These are phyloP conservation scores for Romanogobio albipinnatus DNA, from an alignment of 2,113 vertebrate species.

Conservation along the genomic window DNA sequence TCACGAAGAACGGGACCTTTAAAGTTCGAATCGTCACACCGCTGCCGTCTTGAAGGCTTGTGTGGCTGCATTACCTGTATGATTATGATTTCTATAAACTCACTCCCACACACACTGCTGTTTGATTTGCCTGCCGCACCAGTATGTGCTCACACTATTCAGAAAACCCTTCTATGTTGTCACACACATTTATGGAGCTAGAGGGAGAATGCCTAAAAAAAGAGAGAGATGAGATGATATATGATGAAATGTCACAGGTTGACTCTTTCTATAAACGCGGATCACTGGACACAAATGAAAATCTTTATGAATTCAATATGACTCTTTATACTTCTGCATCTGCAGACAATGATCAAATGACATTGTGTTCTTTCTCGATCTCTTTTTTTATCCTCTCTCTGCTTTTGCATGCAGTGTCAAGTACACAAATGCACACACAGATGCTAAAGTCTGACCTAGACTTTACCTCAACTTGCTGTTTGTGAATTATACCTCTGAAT, in stretches of 20 bases:
- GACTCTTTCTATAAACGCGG: neutral
- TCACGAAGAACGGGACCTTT: too few relatives aligned
- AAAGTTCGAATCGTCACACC: constrained; percentile 38
- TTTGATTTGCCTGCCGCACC: neutral
- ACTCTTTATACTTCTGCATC: constrained; percentile 20
- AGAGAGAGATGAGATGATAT: neutral
- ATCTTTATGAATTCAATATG: constrained; percentile 28
- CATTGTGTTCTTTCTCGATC: neutral
- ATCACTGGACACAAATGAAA: constrained; percentile 28
- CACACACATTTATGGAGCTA: neutral
- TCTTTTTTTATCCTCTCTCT: neutral
- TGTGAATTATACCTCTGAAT: neutral
- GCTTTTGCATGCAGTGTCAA: constrained; percentile 9
- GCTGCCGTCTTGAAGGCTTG: constrained; percentile 18
- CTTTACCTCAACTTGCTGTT: constrained; percentile 19
- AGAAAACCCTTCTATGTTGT: neutral
- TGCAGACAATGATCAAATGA: neutral
- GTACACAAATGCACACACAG: neutral
- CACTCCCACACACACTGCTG: neutral
- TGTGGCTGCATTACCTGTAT: constrained; percentile 39
- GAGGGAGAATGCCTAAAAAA: neutral
- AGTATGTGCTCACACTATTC: constrained; percentile 12
- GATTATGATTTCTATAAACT: constrained; percentile 33
- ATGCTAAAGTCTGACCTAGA: neutral
- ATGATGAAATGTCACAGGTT: constrained; percentile 21